Percentiles rank a stretch among this genome's conserved stretches.
These are phyloP conservation scores for Musca domestica DNA, from an alignment of 1,140 invertebrate species.

Conservation along the genomic window DNA sequence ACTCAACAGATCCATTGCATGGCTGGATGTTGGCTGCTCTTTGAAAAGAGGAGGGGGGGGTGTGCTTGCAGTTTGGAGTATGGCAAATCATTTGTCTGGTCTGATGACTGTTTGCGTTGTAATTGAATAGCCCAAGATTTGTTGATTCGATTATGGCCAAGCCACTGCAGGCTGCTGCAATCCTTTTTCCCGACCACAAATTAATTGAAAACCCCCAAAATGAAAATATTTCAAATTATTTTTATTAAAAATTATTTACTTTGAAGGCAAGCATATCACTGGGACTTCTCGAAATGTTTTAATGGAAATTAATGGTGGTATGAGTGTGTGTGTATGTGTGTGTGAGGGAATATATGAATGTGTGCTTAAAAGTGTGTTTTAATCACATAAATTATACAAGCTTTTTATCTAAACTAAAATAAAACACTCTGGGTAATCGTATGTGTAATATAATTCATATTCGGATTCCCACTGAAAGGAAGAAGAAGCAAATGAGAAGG, in stretches of 20 bases:
- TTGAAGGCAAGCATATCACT: background rate
- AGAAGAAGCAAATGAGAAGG: background rate
- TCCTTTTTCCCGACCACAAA: background rate
- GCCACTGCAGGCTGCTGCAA: background rate
- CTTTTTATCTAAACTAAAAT: slow-evolving; percentile 13
- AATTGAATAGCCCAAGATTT: no score
- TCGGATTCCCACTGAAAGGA: background rate
- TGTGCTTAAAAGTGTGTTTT: no score
- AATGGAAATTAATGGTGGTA: no score
- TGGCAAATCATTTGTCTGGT: no score
- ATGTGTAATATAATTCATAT: slow-evolving; percentile 5
- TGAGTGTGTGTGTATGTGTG: no score
- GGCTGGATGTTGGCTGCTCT: background rate
- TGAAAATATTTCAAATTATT: background rate
- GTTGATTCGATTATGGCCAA: slow-evolving; percentile 9
- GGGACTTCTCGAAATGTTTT: background rate
- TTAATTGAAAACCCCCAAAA: slow-evolving; percentile 16
- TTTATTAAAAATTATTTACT: slow-evolving; percentile 11
- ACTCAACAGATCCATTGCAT: no score
- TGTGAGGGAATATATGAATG: no score
- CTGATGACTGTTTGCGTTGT: no score
- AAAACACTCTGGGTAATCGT: slow-evolving; percentile 17
- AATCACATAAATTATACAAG: background rate
- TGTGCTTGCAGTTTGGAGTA: background rate
- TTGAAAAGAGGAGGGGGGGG: background rate